A percentile compares a stretch with the other conserved stretches of the same genome.
phyloP scores from a whole-genome alignment of 2,113 vertebrate species.

The Potamarius usumacintae region DNA sequence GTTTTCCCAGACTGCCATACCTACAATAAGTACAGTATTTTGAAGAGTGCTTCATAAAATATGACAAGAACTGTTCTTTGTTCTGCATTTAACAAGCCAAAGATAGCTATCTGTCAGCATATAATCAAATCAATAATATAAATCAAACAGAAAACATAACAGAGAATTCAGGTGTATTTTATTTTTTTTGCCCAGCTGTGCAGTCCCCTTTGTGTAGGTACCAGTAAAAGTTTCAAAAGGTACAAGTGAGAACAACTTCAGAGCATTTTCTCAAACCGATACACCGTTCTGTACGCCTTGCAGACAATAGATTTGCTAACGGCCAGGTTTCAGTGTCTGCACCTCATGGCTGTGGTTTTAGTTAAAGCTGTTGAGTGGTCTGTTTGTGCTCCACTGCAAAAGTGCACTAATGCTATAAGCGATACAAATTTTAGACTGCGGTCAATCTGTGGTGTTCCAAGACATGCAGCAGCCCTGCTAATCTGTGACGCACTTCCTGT shows the following conservation, averaged over 20 bases:
- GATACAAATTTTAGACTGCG: constrained; percentile 53
- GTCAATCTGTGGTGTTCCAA: constrained; percentile 68
- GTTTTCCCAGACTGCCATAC: not conserved
- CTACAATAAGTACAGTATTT: not conserved
- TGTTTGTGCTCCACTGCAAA: constrained; percentile 53
- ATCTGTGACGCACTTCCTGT: constrained; percentile 70
- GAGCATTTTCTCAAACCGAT: constrained; percentile 34
- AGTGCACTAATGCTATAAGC: constrained; percentile 38
- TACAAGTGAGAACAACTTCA: constrained; percentile 29
- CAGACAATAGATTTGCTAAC: constrained; percentile 45
- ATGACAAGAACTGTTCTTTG: not conserved
- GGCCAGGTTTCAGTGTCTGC: constrained; percentile 35
- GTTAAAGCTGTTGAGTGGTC: constrained; percentile 42
- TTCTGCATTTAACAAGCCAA: not conserved
- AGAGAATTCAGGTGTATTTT: not conserved
- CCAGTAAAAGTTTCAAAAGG: constrained; percentile 4
- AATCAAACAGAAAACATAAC: not conserved
- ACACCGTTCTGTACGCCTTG: constrained; percentile 12
- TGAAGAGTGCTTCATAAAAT: not conserved
- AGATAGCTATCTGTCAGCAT: not conserved
- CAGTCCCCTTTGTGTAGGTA: constrained; percentile 5
- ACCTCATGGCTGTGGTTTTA: constrained; percentile 33
- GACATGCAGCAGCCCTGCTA: constrained; percentile 61
- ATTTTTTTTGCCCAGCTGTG: not conserved
- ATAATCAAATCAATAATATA: not conserved